Percentiles rank a stretch among this genome's conserved stretches.
Evolutionary conservation across 2,113 vertebrate genomes (phyloP).

Genomic region (Capra hircus): DNA sequence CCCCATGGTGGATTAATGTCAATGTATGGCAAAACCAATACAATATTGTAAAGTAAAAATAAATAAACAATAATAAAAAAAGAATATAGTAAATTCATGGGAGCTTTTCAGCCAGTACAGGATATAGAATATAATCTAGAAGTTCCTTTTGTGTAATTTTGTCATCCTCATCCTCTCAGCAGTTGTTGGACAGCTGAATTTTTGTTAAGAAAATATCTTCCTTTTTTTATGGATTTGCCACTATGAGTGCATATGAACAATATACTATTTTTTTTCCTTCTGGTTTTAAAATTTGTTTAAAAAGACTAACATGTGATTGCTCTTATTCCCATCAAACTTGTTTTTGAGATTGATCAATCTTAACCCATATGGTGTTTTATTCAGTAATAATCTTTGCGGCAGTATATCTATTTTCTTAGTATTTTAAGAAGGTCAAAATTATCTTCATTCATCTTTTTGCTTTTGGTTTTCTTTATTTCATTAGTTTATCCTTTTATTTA

Average conservation of each 20-base stretch:
- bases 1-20: accelerated
- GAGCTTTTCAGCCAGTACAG: not conserved
- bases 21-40: too few species aligned
- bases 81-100: not conserved
- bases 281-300: not conserved
- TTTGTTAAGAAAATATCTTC: not conserved
- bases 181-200: not conserved
- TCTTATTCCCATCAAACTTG: not conserved
- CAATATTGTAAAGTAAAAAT: too few species aligned
- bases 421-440: not conserved
- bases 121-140: not conserved
- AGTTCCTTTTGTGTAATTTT: not conserved
- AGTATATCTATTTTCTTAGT: not conserved
- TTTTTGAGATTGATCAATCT: not conserved
- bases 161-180: not conserved
- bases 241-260: not conserved
- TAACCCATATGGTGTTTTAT: not conserved
- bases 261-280: not conserved
- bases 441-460: not conserved
- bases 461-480: not conserved
- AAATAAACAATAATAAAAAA: too few species aligned
- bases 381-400: not conserved
- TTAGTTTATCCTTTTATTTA: not conserved
- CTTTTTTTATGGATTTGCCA: not conserved
- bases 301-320: not conserved